Base-by-base conservation (phyloP, 2,113 vertebrate genomes). In the Natator depressus region DNA sequence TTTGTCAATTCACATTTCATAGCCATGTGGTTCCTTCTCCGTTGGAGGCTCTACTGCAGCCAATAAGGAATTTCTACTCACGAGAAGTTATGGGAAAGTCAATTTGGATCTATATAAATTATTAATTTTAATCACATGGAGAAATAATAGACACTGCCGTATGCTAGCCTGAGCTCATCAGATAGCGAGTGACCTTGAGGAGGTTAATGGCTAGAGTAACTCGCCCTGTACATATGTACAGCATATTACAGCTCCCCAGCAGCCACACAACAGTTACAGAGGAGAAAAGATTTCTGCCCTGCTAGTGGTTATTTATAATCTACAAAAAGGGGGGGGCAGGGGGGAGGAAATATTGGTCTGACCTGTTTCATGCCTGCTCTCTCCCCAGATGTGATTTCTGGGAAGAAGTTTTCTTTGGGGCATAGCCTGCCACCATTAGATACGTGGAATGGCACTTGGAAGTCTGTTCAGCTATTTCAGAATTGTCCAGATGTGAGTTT, bases 101-200 rank as follows among this genome's bases (percentile, higher is more conserved):
- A 46, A n/a, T 85, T 83, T 0, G 1, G 53, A 80, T 88, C 49
- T 0, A 0, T 65, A 81, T 93, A 90, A 96, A 96, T 97, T 83
- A 94, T 94, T 91, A 91, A 95, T 83, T 97, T 96, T 94, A 84
- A 85, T 93, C 93, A 91, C 82, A 65, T 27, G 89, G 85, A 93
- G 94, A 82, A 95, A 87, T 92, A 95, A 96, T 54, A 79, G 92
- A 85, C 50, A 93, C 57, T 0, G 0, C 57, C 0, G 1, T n/a
- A 22, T 7, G 14, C 29, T 8, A 88, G 57, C 81, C 75, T 87
- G 84, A 0, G 1, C 35, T 88, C 31, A 20, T 76, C 91, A 91
- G 92, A 54, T 47, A n/a, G 78, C 7, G 27, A 57, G 51, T 25
- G 82, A 88, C 93, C 86, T 94, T 93, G 89, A 0, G 0, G 72